phyloP scores from a whole-genome alignment of 2,797 vertebrate species.

The Phalloptychus januarius region DNA sequence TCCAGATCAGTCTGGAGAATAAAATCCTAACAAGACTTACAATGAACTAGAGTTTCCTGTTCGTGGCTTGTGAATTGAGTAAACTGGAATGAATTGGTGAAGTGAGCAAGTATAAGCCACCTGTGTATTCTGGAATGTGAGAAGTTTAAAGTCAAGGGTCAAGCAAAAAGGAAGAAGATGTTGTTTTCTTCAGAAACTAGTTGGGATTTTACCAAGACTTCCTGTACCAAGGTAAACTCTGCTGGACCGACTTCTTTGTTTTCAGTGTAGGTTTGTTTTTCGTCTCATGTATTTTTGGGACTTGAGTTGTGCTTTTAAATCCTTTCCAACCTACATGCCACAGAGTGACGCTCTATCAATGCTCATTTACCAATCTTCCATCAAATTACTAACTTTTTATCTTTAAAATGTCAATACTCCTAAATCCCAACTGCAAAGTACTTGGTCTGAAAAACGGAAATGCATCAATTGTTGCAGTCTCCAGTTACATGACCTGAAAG shows the following conservation, averaged over 20 bases:
- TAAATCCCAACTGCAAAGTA: neutral
- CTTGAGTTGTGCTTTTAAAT: slow-evolving; percentile 2
- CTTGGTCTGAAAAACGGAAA: neutral
- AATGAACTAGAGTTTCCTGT: neutral
- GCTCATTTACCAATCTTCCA: no score
- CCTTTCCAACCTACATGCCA: neutral
- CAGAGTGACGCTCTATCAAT: neutral
- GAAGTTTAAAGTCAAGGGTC: neutral
- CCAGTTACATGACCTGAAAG: neutral
- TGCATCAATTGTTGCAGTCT: neutral
- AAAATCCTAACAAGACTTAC: neutral
- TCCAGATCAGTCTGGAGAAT: neutral
- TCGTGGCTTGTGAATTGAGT: neutral
- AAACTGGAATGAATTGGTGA: neutral
- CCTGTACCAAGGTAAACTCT: neutral
- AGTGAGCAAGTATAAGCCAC: neutral
- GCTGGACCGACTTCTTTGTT: neutral
- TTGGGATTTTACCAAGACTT: neutral
- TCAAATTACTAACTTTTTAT: neutral
- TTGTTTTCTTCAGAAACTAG: neutral
- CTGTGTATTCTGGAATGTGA: slow-evolving; percentile 1
- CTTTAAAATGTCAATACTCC: neutral
- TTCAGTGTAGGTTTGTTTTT: neutral
- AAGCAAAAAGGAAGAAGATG: neutral
- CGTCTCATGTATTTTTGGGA: neutral